These are phyloP conservation scores for Zeuzera pyrina DNA, from an alignment of 2,888 invertebrate genomes.

Conservation along the genomic window DNA sequence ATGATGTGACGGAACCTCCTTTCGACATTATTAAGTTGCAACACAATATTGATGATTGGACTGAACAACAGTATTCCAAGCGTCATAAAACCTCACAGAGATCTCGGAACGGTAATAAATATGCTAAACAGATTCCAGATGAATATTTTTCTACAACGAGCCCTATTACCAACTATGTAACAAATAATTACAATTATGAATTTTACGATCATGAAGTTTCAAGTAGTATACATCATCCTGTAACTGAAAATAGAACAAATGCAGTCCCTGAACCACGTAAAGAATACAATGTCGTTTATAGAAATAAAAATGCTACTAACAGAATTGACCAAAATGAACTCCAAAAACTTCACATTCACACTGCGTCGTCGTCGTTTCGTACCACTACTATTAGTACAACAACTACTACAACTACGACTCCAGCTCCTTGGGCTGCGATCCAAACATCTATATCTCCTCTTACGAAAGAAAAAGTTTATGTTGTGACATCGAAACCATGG, in stretches of 20 bases:
- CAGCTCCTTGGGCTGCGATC: conserved; percentile 77
- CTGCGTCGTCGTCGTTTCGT: conserved; percentile 54
- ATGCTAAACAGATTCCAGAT: conserved; percentile 84
- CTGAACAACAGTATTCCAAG: conserved; percentile 80
- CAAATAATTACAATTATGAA: conserved; percentile 45
- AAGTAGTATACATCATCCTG: conserved; percentile 54
- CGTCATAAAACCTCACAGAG: conserved; percentile 58
- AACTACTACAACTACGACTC: conserved; percentile 51
- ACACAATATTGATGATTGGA: conserved; percentile 90
- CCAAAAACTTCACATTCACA: conserved; percentile 52
- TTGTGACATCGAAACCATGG: conserved; percentile 84
- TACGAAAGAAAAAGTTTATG: conserved; percentile 86
- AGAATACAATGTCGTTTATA: conserved; percentile 49
- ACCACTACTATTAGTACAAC: conserved; percentile 54
- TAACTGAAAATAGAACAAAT: conserved; percentile 34
- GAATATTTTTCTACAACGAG: conserved; percentile 80
- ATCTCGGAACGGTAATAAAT: conserved; percentile 69
- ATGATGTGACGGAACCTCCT: conserved; percentile 66
- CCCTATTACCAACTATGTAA: conserved; percentile 41
- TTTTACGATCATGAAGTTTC: conserved; percentile 64
- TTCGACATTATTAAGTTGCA: conserved; percentile 84
- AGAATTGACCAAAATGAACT: conserved; percentile 37
- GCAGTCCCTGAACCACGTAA: conserved; percentile 28
- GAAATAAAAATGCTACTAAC: conserved; percentile 34
- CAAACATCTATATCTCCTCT: conserved; percentile 82